Conservation (phyloP, 2,888 invertebrate species). For the Pollenia amentaria region DNA sequence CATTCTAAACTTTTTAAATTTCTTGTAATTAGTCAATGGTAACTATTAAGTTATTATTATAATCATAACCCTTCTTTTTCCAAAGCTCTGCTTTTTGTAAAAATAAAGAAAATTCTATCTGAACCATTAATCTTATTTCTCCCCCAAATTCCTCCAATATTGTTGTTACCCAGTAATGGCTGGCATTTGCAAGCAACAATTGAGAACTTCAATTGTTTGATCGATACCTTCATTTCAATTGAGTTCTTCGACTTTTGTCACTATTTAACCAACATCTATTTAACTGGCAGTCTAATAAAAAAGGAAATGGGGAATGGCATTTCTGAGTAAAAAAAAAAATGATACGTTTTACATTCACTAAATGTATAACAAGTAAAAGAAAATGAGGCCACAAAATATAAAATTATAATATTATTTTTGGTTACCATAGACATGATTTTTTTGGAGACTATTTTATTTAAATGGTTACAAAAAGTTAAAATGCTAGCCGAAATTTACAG, state of each 20-base stretch:
- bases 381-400: slow-evolving; percentile 63
- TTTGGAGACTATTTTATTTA: not conserved
- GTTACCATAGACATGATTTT: slow-evolving; percentile 57
- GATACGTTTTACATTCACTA: not conserved
- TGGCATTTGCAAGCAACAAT: slow-evolving; percentile 73
- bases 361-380: slow-evolving; percentile 1
- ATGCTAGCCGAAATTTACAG: not conserved
- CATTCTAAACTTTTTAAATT: too few species aligned
- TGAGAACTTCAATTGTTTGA: slow-evolving; percentile 79
- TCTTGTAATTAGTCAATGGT: too few species aligned
- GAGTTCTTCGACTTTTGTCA: slow-evolving; percentile 78
- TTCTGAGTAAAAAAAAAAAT: not conserved
- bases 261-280: slow-evolving; percentile 72
- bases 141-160: not conserved
- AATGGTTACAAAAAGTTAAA: slow-evolving; percentile 1
- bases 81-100: not conserved
- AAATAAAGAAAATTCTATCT: slow-evolving; percentile 17
- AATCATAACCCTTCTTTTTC: not conserved
- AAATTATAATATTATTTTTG: slow-evolving; percentile 43
- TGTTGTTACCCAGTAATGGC: not conserved
- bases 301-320: not conserved
- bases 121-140: slow-evolving; percentile 12
- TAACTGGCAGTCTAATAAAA: slow-evolving; percentile 15
- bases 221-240: slow-evolving; percentile 78
- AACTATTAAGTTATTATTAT: too few species aligned